phyloP scores from a whole-genome alignment of 1,140 invertebrate genomes.

The Limonius californicus region DNA sequence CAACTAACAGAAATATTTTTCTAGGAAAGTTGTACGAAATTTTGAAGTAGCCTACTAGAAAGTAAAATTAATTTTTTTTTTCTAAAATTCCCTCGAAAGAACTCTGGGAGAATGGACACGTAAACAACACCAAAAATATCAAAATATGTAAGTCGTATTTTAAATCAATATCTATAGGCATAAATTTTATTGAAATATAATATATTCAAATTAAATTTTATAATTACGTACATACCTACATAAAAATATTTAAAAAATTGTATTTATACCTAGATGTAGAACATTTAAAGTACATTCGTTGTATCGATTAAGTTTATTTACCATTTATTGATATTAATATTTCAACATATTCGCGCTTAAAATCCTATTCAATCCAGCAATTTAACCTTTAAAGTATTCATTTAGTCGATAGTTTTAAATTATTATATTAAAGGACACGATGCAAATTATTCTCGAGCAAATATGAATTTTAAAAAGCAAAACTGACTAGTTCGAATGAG shows the following conservation, averaged over 20 bases:
- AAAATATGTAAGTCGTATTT: constrained; percentile 8
- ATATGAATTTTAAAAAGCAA: background rate
- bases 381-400: constrained; percentile 11
- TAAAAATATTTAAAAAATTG: constrained; percentile 1
- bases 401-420: constrained; percentile 12
- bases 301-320: constrained; percentile 3
- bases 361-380: constrained; percentile 15
- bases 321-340: background rate
- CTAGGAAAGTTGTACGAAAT: too few relatives aligned
- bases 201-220: constrained; percentile 15
- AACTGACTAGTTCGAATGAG: background rate
- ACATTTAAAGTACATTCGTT: constrained; percentile 4
- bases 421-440: background rate
- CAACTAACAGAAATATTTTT: background rate
- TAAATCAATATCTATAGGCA: constrained; percentile 11
- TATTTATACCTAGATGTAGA: constrained; percentile 14
- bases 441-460: background rate
- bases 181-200: constrained; percentile 11
- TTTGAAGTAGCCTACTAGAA: too few relatives aligned
- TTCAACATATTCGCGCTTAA: constrained; percentile 13
- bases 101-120: background rate
- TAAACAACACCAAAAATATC: constrained; percentile 13
- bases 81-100: background rate
- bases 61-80: background rate
- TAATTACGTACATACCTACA: constrained; percentile 5